phyloP scores from a whole-genome alignment of 2,888 invertebrate genomes.

The Camponotus fellah region DNA sequence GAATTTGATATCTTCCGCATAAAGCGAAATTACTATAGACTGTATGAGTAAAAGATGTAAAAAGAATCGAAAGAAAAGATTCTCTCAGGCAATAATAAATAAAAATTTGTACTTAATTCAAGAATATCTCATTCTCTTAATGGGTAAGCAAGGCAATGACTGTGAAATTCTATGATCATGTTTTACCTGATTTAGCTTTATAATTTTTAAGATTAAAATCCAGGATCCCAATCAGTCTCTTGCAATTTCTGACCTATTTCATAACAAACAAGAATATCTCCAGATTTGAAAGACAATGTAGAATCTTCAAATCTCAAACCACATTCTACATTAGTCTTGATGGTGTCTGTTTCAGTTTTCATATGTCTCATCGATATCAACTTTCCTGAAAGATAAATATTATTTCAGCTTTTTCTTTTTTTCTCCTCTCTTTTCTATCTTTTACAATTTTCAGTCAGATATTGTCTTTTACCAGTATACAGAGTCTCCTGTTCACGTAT shows the following conservation, averaged over 20 bases:
- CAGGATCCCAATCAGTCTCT: constrained; percentile 94
- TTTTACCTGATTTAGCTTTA: constrained; percentile 22
- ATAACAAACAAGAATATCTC: constrained; percentile 94
- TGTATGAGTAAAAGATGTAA: background rate
- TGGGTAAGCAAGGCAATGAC: background rate
- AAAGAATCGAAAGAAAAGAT: constrained; percentile 46
- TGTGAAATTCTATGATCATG: background rate
- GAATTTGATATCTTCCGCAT: background rate
- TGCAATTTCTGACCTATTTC: constrained; percentile 89
- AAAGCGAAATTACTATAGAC: constrained; percentile 22
- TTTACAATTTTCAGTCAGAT: background rate
- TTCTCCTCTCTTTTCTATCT: background rate
- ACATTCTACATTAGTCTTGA: constrained; percentile 95
- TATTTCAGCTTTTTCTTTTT: background rate
- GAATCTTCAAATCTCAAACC: constrained; percentile 92
- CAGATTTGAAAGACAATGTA: constrained; percentile 89
- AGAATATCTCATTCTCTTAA: constrained; percentile 6
- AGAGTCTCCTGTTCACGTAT: constrained; percentile 89
- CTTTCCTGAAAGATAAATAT: constrained; percentile 87
- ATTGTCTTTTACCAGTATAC: constrained; percentile 89
- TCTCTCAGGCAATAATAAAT: constrained; percentile 77
- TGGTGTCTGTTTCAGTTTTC: constrained; percentile 94
- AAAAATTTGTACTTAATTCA: constrained; percentile 82
- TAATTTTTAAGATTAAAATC: constrained; percentile 87
- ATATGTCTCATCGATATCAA: constrained; percentile 95